Base-by-base conservation (phyloP, 2,888 invertebrate species). In the Nomada fucata region DNA sequence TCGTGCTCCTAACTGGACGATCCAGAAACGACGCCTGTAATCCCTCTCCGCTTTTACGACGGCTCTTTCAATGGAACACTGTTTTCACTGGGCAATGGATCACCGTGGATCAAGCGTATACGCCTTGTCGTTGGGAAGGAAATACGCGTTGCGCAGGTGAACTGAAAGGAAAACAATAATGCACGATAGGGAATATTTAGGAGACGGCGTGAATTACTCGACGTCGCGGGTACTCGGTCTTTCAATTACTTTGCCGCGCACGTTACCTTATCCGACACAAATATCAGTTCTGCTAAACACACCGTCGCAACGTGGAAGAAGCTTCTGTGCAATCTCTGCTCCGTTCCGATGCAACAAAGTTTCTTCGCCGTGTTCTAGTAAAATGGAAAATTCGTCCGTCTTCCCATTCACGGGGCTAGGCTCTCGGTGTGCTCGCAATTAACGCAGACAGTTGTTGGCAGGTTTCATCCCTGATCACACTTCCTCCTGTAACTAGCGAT, bases 1-100 rank as follows among this genome's bases (percentile, higher is more conserved):
- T n/a, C 64, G 53, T 59, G 67, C 70, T 63, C 47, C 29, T 82
- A 82, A 81, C 69, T 65, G 81, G 69, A 82, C 52, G 50, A 7
- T n/a, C 18, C 26, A 2, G 11, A 29, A 60, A 67, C 69, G 74
- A 75, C 65, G 44, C 52, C 50, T 47, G 60, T 64, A 63, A 69
- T 69, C 59, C 68, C 57, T 11, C 5, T 59, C 44, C 29, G 26
- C 18, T n/a, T 57, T 9, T 18, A 26, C n/a, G 57, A 2, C 7
- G 4, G 69, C n/a, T n/a, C 44, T 47, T 29, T 70, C 29, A 9
- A 5, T 20, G 55, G 13, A 5, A 4, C 36, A 36, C 20, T 11
- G 23, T 42, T 68, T 67, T 15, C 50, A 1, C 10, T n/a, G n/a
- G 23, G 7, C 36, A 36, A 7, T 36, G 36, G 36, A 7, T 36